Evolutionary conservation across 2,113 vertebrate genomes (phyloP), one percentile per base, ranked within the genome.

Genomic region (Orthonyx spaldingii): DNA sequence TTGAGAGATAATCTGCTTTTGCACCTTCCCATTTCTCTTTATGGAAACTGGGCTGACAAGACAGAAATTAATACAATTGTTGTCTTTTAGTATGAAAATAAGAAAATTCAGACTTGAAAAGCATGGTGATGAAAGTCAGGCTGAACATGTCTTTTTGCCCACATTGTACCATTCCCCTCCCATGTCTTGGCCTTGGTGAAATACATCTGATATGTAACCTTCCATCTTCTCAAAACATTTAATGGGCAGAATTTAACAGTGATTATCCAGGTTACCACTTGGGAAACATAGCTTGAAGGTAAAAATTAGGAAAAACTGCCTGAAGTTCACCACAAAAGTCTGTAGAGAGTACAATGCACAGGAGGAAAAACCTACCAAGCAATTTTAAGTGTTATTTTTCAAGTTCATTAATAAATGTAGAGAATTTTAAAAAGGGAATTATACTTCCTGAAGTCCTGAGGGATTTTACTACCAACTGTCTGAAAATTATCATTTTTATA

Each of bases 401-500:
- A 60, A 91, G 95, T 96, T 96, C 96, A 97, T 96, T 97, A 96
- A 94, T 96, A 97, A 95, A 96, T 83, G 92, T 80, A 71, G 76
- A 93, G 95, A 96, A 94, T 97, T 97, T 96, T 86, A 85, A 96
- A 96, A 96, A 94, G 90, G 63, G 90, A 94, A 96, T 96, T 97
- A 96, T 96, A 47, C 66, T 82, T 94, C 92, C 92, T 96, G 92
- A 93, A 74, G 76, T 96, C 95, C 95, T 94, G 39, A 94, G 89
- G 95, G 97, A 96, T 93, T 96, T 95, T 91, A 74, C 72, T 94
- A 93, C 92, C 79, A 93, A 96, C 95, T 95, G 93, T 93, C 87
- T 94, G 82, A 96, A 97, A 97, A 97, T 91, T 94, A 97, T 96
- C 32, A 94, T 93, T 96, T 96, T 96, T 96, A 91, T 92, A 96